phyloP scores from a whole-genome alignment of 2,797 vertebrate species.

The Hafferia zeledoni region DNA sequence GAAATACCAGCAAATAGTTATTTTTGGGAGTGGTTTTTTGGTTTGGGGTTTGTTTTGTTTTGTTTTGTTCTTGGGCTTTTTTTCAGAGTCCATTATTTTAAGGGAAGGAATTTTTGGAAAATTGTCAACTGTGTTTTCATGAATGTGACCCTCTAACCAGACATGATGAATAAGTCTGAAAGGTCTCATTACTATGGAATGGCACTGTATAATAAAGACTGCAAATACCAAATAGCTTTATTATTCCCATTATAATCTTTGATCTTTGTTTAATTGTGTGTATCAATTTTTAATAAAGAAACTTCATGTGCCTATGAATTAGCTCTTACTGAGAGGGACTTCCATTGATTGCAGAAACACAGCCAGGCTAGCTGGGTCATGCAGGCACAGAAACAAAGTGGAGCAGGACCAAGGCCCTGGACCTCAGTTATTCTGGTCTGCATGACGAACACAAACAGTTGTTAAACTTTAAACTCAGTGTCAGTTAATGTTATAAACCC shows the following conservation, averaged over 20 bases:
- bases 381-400: not conserved
- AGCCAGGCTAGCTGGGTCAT: not conserved
- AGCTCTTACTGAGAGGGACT: not conserved
- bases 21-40: not conserved
- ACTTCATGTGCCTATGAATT: not conserved
- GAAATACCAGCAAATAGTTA: not conserved
- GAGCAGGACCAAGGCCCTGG: not conserved
- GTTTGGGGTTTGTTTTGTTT: not conserved
- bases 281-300: slow-evolving; percentile 42
- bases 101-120: not conserved
- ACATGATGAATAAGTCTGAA: not conserved
- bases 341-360: not conserved
- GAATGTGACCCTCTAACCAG: not conserved
- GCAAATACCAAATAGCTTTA: slow-evolving; percentile 12
- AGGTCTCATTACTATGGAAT: slow-evolving; percentile 1
- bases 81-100: not conserved
- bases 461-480: not conserved
- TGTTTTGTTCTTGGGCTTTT: not conserved
- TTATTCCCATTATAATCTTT: slow-evolving; percentile 16
- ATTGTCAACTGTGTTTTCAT: not conserved
- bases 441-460: slow-evolving; percentile 4
- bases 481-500: slow-evolving; percentile 9
- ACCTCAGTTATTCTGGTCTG: not conserved
- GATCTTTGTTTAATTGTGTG: slow-evolving; percentile 10
- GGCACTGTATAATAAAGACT: slow-evolving; percentile 4